Evolutionary conservation across 1,140 invertebrate species (phyloP).

Genomic region (Goniozus legneri): DNA sequence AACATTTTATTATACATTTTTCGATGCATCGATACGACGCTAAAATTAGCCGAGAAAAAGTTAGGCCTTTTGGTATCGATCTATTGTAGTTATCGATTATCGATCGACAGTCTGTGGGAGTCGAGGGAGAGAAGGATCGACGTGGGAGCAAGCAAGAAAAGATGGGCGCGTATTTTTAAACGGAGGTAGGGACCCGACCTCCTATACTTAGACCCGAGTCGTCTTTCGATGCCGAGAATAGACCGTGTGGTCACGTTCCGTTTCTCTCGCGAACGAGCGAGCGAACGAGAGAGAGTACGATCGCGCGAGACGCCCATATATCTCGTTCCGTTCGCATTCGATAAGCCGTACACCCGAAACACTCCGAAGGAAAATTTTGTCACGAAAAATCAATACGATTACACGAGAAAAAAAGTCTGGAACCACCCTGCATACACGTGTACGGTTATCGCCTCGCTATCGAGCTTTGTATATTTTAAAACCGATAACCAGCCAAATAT

Average conservation of each 20-base stretch:
- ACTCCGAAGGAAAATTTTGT: too few relatives aligned
- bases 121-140: constrained; percentile 5
- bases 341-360: too few relatives aligned
- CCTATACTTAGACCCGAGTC: constrained; percentile 33
- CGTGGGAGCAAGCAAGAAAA: constrained; percentile 1
- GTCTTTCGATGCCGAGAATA: constrained; percentile 8
- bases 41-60: too few relatives aligned
- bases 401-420: not conserved
- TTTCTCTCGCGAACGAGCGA: constrained; percentile 4
- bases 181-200: constrained; percentile 24
- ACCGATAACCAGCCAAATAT: too few relatives aligned
- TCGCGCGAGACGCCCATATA: too few relatives aligned
- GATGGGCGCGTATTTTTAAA: constrained; percentile 31
- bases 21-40: too few relatives aligned
- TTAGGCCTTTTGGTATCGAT: too few relatives aligned
- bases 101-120: constrained; percentile 2
- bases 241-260: constrained; percentile 3
- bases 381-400: too few relatives aligned
- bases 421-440: not conserved
- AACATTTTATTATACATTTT: too few relatives aligned
- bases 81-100: too few relatives aligned
- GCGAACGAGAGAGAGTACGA: not conserved
- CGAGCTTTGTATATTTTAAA: too few relatives aligned
- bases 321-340: too few relatives aligned
- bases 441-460: not conserved